A percentile compares a stretch with the other conserved stretches of the same genome.
Conservation (phyloP, 2,113 vertebrate species). For the Hippocampus guttulatus region DNA sequence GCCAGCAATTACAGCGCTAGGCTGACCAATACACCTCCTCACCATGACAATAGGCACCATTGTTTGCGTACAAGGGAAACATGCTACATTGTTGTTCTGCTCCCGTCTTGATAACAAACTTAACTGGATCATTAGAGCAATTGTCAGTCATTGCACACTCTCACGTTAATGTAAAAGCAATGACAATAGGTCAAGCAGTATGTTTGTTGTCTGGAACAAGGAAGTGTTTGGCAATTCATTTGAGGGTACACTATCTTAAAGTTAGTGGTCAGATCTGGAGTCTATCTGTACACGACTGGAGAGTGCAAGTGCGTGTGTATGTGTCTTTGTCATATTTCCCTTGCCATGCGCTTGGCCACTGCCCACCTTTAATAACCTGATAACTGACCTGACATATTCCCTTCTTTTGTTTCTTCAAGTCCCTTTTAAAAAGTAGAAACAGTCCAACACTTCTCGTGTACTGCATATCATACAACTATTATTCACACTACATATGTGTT, state of each 20-base stretch:
- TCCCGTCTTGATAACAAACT: constrained; percentile 71
- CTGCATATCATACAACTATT: constrained; percentile 52
- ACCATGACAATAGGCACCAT: constrained; percentile 58
- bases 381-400: constrained; percentile 26
- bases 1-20: constrained; percentile 66
- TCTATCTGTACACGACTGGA: too few species aligned
- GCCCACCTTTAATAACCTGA: not conserved
- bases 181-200: constrained; percentile 22
- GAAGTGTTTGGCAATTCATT: not conserved
- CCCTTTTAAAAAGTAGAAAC: constrained; percentile 26
- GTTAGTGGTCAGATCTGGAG: not conserved
- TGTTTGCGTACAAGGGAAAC: constrained; percentile 70
- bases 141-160: constrained; percentile 51
- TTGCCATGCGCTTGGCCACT: not conserved
- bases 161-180: constrained; percentile 54
- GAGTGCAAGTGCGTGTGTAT: not conserved
- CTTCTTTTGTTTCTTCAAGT: constrained; percentile 45
- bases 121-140: constrained; percentile 65
- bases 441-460: constrained; percentile 22
- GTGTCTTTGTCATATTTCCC: not conserved
- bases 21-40: constrained; percentile 75
- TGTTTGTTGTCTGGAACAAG: constrained; percentile 12
- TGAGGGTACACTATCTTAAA: not conserved
- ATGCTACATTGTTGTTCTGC: constrained; percentile 48
- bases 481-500: constrained; percentile 65